These are phyloP conservation scores for Leucoma salicis DNA, from an alignment of 2,888 invertebrate species.

Conservation along the genomic window DNA sequence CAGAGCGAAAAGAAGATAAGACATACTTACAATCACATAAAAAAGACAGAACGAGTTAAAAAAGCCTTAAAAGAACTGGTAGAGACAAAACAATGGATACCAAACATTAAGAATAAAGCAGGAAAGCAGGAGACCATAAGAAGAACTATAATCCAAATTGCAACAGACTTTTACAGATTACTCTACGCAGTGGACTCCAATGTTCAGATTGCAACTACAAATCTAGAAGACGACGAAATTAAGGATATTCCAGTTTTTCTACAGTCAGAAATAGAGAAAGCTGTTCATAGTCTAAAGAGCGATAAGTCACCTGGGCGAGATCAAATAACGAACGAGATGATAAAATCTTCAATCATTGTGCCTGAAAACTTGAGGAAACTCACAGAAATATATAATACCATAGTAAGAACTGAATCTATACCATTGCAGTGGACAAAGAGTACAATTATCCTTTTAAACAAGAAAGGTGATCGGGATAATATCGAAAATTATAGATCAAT, in stretches of 20 bases:
- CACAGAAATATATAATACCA: conserved; percentile 2
- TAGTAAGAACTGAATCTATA: conserved; percentile 2
- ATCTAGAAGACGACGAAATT: neutral
- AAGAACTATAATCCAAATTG: neutral
- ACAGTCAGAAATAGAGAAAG: conserved; percentile 7
- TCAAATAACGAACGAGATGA: conserved; percentile 6
- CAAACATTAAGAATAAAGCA: neutral
- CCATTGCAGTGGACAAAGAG: conserved; percentile 1
- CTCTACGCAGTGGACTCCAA: neutral
- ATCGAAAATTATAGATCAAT: neutral
- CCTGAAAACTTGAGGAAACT: conserved; percentile 7
- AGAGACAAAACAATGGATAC: neutral
- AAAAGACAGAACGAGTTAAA: conserved; percentile 4
- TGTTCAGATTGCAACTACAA: neutral
- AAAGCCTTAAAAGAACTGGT: conserved; percentile 2
- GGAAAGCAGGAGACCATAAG: neutral
- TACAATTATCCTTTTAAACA: neutral
- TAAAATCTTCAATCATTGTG: conserved; percentile 1
- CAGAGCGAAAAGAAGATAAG: conserved; percentile 1
- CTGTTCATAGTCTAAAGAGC: neutral
- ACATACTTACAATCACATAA: neutral
- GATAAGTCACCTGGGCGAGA: conserved; percentile 1
- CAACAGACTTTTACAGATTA: conserved; percentile 2
- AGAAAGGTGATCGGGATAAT: neutral
- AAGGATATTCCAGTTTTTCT: conserved; percentile 1